Base-by-base conservation (phyloP, 2,888 invertebrate species). In the Plagodis pulveraria region DNA sequence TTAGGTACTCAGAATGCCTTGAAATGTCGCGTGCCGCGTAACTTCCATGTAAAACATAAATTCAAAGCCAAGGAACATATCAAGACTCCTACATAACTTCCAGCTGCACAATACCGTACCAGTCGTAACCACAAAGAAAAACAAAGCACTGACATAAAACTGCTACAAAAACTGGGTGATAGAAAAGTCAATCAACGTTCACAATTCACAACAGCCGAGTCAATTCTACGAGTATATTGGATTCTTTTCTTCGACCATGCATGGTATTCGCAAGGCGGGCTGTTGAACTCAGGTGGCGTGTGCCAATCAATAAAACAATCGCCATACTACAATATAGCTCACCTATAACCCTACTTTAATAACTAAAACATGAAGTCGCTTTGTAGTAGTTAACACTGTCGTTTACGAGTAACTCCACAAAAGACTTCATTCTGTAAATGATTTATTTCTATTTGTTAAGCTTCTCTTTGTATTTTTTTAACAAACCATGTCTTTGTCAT, bases 251-350 rank as follows among this genome's bases (percentile, higher is more conserved):
- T 73, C 69, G 65, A 50, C 65, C 76, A 73, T 78, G 78, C 80
- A 78, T 78, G 78, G 73, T 80, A 79, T 85, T 84, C 73, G 83
- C 85, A 76, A 80, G 71, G 72, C 73, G 77, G 74, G 77, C 73
- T 74, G 74, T 73, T 74, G 80, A 75, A 77, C 77, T 65, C 73
- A 73, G 69, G 73, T 73, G 59, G 55, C 53, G 61, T 73, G 45
- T 52, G 75, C 77, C 80, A 87, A 89, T 89, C 87, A 84, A 89
- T 88, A 87, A 53, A 63, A 62, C 63, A 69, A 72, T 73, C 71
- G 76, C 71, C 71, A 42, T 46, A 52, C 65, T 69, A 67, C 70
- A 73, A 73, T 10, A 40, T 10, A 10, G 10, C 5, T 7, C 40
- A 8, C 40, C 10, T 45, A 52, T 38, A 48, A 53, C 34, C 34